Conservation (phyloP, 2,113 vertebrate genomes). For the Dasyprocta punctata region DNA sequence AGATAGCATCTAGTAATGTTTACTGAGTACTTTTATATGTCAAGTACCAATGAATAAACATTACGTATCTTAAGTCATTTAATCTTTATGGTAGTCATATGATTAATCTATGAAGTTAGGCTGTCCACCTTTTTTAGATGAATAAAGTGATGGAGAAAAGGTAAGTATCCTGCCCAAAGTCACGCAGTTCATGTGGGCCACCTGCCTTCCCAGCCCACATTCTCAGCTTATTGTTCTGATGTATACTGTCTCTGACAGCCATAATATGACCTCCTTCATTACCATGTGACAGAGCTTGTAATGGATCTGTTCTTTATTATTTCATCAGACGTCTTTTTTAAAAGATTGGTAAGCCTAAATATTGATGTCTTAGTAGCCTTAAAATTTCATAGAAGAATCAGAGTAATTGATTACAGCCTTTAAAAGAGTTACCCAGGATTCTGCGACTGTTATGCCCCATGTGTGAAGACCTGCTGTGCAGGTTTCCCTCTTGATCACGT, state of each 20-base stretch:
- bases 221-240: not conserved
- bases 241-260: accelerated
- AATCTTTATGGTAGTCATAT: not conserved
- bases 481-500: not conserved
- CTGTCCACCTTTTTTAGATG: not conserved
- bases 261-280: not conserved
- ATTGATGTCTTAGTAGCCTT: not conserved
- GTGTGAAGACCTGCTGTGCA: accelerated
- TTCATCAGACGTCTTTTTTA: not conserved
- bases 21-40: not conserved
- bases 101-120: too few species aligned
- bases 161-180: not conserved
- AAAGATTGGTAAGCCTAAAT: not conserved
- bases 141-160: not conserved
- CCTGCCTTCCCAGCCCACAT: not conserved
- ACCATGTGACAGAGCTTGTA: not conserved
- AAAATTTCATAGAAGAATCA: not conserved
- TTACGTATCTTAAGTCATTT: not conserved
- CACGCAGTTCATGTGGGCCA: not conserved
- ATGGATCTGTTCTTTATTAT: not conserved
- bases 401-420: not conserved
- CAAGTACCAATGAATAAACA: not conserved
- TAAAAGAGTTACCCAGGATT: not conserved
- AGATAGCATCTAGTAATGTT: not conserved
- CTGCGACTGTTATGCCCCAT: not conserved